These are phyloP conservation scores for Syritta pipiens DNA, from an alignment of 2,888 invertebrate genomes.

Conservation along the genomic window DNA sequence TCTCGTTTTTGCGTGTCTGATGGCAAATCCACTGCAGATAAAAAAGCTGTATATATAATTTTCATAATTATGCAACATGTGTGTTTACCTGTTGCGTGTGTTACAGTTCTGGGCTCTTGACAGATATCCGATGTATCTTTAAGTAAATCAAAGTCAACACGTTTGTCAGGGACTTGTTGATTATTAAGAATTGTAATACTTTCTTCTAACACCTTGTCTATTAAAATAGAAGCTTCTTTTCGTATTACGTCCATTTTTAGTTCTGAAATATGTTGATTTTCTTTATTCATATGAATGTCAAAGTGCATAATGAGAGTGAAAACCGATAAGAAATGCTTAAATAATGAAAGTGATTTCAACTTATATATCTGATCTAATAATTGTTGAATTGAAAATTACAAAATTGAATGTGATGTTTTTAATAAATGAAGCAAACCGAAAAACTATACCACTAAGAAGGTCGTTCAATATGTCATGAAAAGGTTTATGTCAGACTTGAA, in stretches of 20 bases:
- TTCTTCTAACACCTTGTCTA: constrained; percentile 78
- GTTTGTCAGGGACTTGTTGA: constrained; percentile 67
- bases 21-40: constrained; percentile 5
- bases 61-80: neutral
- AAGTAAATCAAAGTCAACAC: constrained; percentile 78
- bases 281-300: neutral
- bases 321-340: neutral
- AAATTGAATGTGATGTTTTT: too few relatives aligned
- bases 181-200: constrained; percentile 76
- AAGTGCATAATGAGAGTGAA: too few relatives aligned
- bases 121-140: constrained; percentile 39
- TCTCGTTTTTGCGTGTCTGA: neutral
- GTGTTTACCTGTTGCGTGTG: constrained; percentile 27
- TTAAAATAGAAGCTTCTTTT: constrained; percentile 77
- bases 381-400: too few relatives aligned
- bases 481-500: too few relatives aligned
- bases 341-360: neutral
- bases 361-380: too few relatives aligned
- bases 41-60: neutral
- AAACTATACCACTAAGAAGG: too few relatives aligned
- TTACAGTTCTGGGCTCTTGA: too few relatives aligned
- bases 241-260: constrained; percentile 72
- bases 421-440: too few relatives aligned
- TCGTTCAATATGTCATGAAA: too few relatives aligned
- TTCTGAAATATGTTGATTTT: constrained; percentile 46